Conservation (phyloP, 1,140 invertebrate species). For the Drosophila punjabiensis region DNA sequence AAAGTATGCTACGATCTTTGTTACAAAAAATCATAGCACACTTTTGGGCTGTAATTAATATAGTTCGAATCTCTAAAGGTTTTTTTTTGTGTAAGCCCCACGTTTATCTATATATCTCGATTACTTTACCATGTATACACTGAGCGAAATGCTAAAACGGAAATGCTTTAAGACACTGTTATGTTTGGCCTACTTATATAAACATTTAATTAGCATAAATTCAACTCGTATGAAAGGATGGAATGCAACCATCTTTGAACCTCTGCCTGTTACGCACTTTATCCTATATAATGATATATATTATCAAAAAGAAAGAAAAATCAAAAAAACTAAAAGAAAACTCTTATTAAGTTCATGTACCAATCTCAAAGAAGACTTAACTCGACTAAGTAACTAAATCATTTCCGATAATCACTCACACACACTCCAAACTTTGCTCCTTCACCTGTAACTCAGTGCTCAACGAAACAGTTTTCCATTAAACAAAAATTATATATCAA, state of each 20-base stretch:
- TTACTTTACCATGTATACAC: conserved; percentile 75
- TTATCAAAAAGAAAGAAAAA: conserved; percentile 27
- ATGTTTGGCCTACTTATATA: conserved; percentile 77
- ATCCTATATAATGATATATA: conserved; percentile 43
- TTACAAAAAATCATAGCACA: neutral
- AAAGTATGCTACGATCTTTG: neutral
- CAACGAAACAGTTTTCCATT: conserved; percentile 49
- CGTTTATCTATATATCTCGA: conserved; percentile 36
- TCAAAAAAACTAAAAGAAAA: conserved; percentile 16
- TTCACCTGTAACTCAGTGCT: conserved; percentile 55
- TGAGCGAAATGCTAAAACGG: conserved; percentile 72
- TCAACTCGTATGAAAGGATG: conserved; percentile 34
- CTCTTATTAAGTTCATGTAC: conserved; percentile 49
- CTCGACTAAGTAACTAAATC: conserved; percentile 43
- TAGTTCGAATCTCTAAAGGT: neutral
- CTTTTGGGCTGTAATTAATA: rapidly evolving
- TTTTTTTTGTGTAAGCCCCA: neutral
- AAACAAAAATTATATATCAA: conserved; percentile 21
- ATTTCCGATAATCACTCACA: conserved; percentile 12
- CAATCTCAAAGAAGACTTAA: conserved; percentile 49
- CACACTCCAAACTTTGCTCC: conserved; percentile 28
- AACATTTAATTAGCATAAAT: conserved; percentile 77
- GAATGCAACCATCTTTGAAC: conserved; percentile 13
- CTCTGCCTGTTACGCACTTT: conserved; percentile 47
- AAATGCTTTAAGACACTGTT: conserved; percentile 81